A percentile compares a stretch with the other conserved stretches of the same genome.
These are phyloP conservation scores for Malacoraja senta DNA, from an alignment of 2,797 vertebrate species.

Conservation along the genomic window DNA sequence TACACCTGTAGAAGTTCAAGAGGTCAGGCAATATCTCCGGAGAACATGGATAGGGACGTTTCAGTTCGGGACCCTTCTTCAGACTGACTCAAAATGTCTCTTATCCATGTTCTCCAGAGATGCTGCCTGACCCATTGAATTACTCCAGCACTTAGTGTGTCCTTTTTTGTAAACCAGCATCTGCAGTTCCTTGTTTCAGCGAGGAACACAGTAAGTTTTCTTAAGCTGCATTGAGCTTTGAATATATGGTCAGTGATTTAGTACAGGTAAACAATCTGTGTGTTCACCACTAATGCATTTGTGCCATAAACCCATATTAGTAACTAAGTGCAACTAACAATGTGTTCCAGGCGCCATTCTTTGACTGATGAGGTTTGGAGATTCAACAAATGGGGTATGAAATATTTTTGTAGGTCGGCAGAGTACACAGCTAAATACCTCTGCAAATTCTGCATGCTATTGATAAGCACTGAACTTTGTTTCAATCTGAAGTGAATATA, in stretches of 20 bases:
- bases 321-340: constrained; percentile 10
- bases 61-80: too few relatives aligned
- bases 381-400: constrained; percentile 12
- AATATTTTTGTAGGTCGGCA: neutral
- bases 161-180: too few relatives aligned
- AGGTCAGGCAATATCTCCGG: too few relatives aligned
- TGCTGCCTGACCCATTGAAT: too few relatives aligned
- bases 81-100: too few relatives aligned
- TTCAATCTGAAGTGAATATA: neutral
- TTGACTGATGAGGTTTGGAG: neutral
- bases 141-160: too few relatives aligned
- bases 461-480: neutral
- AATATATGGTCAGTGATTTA: constrained; percentile 10
- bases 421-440: neutral
- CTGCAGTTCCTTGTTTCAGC: too few relatives aligned
- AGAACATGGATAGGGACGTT: too few relatives aligned
- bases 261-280: neutral
- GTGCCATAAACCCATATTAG: neutral
- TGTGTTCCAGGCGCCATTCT: neutral
- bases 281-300: neutral
- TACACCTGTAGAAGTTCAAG: too few relatives aligned
- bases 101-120: too few relatives aligned
- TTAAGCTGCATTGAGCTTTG: neutral
- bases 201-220: neutral
- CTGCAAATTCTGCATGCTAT: neutral